A percentile compares a stretch with the other conserved stretches of the same genome.
These are phyloP conservation scores for Palaemon carinicauda DNA, from an alignment of 1,140 invertebrate genomes.

Conservation along the genomic window DNA sequence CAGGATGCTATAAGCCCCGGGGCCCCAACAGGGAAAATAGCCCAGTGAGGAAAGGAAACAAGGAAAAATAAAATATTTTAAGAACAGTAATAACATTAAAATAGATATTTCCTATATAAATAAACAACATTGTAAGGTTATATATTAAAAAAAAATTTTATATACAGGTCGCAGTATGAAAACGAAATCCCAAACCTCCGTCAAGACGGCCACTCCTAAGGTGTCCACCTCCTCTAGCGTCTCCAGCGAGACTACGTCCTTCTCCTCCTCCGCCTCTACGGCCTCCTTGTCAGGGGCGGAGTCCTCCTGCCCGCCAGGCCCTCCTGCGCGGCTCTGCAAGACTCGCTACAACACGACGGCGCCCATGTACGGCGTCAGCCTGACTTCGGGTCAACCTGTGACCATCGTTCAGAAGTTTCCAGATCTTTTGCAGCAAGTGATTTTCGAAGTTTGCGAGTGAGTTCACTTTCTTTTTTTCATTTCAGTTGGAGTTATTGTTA, in stretches of 20 bases:
- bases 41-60: no score
- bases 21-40: no score
- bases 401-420: slow-evolving; percentile 95
- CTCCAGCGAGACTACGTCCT: background rate
- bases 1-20: no score
- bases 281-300: background rate
- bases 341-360: slow-evolving; percentile 91
- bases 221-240: background rate
- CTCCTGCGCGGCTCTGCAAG: slow-evolving; percentile 81
- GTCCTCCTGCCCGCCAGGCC: slow-evolving; percentile 33
- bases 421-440: slow-evolving; percentile 90
- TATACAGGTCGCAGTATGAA: slow-evolving; percentile 40
- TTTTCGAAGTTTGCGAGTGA: slow-evolving; percentile 87
- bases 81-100: no score
- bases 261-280: background rate
- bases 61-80: no score
- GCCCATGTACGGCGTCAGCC: slow-evolving; percentile 89
- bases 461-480: slow-evolving; percentile 60
- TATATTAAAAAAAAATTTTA: no score
- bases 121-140: no score
- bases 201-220: slow-evolving; percentile 7
- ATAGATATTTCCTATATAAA: no score
- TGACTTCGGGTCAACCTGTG: slow-evolving; percentile 89
- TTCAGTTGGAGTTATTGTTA: background rate
- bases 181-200: slow-evolving; percentile 13